These are phyloP conservation scores for Sebastes reedi DNA, from an alignment of 2,797 vertebrate species.

Conservation along the genomic window DNA sequence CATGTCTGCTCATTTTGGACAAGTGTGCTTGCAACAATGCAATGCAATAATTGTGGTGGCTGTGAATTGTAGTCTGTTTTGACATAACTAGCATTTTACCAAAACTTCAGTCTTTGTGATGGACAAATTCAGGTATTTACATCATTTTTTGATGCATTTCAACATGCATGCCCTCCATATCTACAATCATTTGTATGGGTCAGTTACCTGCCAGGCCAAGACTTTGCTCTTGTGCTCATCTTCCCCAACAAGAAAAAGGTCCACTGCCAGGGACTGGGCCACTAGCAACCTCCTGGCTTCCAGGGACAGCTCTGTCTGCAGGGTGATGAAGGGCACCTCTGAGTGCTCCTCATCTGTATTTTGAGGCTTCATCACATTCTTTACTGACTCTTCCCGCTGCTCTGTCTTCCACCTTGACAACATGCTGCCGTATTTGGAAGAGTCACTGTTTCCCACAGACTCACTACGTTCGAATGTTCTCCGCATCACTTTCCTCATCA, in stretches of 20 bases:
- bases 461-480: conserved; percentile 82
- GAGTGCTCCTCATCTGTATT: conserved; percentile 59
- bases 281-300: conserved; percentile 88
- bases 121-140: background rate
- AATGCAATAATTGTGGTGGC: too few species aligned
- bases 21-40: too few species aligned
- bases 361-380: background rate
- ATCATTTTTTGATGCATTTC: background rate
- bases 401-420: conserved; percentile 64
- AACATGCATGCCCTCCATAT: background rate
- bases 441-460: conserved; percentile 70
- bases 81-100: too few species aligned
- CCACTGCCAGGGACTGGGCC: conserved; percentile 90
- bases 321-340: conserved; percentile 83
- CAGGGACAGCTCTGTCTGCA: conserved; percentile 87
- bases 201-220: conserved; percentile 89
- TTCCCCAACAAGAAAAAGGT: conserved; percentile 84
- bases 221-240: conserved; percentile 85
- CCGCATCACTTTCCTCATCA: conserved; percentile 68
- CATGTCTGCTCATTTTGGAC: too few species aligned
- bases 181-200: background rate
- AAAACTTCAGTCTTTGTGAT: background rate
- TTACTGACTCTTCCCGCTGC: conserved; percentile 36
- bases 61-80: too few species aligned
- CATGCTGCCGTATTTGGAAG: conserved; percentile 30